Evolutionary conservation across 2,888 invertebrate species (phyloP).

Genomic region (Steinernema carpocapsae): DNA sequence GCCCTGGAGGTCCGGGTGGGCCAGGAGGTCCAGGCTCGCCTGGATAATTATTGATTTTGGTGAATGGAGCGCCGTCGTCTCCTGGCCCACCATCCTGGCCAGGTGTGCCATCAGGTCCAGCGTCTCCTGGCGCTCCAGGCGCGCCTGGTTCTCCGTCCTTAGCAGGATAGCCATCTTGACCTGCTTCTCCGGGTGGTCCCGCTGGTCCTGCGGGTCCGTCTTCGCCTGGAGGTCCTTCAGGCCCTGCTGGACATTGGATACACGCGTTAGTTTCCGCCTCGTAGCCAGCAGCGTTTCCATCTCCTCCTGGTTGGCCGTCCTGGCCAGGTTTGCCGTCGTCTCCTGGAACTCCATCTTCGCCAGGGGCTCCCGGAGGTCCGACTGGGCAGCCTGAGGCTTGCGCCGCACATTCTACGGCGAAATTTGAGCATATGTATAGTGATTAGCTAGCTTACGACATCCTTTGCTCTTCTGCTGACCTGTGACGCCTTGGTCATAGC

Average conservation of each 20-base stretch:
- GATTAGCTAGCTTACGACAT: too few species aligned
- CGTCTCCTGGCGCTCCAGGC: conserved; percentile 10
- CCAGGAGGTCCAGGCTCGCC: background rate
- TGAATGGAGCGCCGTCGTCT: background rate
- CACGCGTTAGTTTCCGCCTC: background rate
- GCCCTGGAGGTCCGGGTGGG: background rate
- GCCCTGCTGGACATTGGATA: conserved; percentile 14
- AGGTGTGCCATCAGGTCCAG: background rate
- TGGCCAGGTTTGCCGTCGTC: background rate
- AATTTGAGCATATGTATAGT: too few species aligned
- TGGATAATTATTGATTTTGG: background rate
- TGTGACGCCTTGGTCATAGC: too few species aligned
- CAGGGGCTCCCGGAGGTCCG: conserved; percentile 11
- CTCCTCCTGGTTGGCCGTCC: background rate
- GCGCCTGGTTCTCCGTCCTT: background rate
- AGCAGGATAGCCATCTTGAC: background rate
- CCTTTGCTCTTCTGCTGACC: too few species aligned
- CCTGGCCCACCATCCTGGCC: conserved; percentile 10
- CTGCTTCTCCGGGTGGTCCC: background rate
- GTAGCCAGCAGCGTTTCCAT: background rate
- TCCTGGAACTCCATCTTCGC: background rate
- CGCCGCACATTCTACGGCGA: background rate
- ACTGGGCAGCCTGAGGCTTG: background rate
- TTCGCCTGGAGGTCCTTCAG: background rate
- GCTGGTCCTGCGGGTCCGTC: background rate